Evolutionary conservation across 2,888 invertebrate species (phyloP).

Genomic region (Amblyjoppa fuscipennis): DNA sequence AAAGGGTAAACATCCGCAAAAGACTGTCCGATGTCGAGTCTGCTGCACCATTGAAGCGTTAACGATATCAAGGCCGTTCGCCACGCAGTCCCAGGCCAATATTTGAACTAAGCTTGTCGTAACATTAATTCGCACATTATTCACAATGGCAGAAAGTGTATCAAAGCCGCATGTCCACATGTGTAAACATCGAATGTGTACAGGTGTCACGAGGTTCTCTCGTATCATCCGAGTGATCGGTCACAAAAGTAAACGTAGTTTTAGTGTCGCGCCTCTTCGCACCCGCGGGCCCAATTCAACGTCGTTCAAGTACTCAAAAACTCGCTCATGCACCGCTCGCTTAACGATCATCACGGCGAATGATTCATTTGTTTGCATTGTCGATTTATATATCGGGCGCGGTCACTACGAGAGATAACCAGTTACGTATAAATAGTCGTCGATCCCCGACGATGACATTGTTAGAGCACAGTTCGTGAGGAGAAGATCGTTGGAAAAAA

Average conservation of each 20-base stretch:
- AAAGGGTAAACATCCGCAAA: too few relatives aligned
- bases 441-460: background rate
- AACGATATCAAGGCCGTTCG: too few relatives aligned
- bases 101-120: too few relatives aligned
- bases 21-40: too few relatives aligned
- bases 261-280: background rate
- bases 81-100: too few relatives aligned
- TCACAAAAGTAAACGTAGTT: slow-evolving; percentile 11
- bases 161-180: too few relatives aligned
- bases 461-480: slow-evolving; percentile 16
- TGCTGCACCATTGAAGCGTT: too few relatives aligned
- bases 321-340: background rate
- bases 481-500: slow-evolving; percentile 14
- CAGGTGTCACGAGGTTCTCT: slow-evolving; percentile 11
- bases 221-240: background rate
- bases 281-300: background rate
- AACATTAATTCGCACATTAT: too few relatives aligned
- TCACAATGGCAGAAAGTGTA: too few relatives aligned
- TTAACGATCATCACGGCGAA: slow-evolving; percentile 4
- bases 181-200: background rate
- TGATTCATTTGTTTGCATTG: slow-evolving; percentile 8
- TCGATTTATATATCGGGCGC: background rate
- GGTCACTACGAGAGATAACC: slow-evolving; percentile 11
- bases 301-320: background rate
- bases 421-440: slow-evolving; percentile 40